Conservation (phyloP, 2,888 invertebrate genomes). For the Phymatocera aterrima region DNA sequence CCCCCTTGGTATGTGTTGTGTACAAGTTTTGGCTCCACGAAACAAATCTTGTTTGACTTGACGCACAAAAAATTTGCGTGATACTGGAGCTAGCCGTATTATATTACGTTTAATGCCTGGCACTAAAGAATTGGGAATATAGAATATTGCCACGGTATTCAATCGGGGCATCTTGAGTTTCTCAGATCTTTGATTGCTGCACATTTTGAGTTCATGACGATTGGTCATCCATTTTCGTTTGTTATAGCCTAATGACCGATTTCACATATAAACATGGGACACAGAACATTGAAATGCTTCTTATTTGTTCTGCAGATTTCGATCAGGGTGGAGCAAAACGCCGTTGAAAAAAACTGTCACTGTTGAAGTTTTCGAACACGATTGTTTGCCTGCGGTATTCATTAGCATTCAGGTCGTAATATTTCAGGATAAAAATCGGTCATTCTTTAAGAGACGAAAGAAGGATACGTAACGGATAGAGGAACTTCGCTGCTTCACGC, state of each 20-base stretch:
- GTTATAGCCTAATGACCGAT: neutral
- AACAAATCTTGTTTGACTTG: neutral
- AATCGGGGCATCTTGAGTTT: neutral
- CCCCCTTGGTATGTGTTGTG: neutral
- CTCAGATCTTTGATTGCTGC: neutral
- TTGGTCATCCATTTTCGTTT: neutral
- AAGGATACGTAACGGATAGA: neutral
- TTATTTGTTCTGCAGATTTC: no score
- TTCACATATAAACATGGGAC: no score
- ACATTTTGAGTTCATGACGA: neutral
- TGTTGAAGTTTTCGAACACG: no score
- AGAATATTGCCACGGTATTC: neutral
- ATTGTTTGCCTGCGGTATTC: no score
- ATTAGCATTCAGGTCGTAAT: neutral
- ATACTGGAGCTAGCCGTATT: neutral
- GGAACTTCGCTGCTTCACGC: neutral
- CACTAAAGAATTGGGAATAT: neutral
- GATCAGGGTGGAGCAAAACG: no score
- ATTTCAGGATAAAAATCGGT: constrained; percentile 1
- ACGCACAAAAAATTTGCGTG: neutral
- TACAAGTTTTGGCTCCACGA: neutral
- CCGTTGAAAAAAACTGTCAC: no score
- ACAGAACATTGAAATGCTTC: no score
- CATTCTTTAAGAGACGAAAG: neutral
- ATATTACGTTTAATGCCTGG: neutral